phyloP scores from a whole-genome alignment of 37 sponge, comb jelly and placozoan species.

The Dysidea cf. avara region DNA sequence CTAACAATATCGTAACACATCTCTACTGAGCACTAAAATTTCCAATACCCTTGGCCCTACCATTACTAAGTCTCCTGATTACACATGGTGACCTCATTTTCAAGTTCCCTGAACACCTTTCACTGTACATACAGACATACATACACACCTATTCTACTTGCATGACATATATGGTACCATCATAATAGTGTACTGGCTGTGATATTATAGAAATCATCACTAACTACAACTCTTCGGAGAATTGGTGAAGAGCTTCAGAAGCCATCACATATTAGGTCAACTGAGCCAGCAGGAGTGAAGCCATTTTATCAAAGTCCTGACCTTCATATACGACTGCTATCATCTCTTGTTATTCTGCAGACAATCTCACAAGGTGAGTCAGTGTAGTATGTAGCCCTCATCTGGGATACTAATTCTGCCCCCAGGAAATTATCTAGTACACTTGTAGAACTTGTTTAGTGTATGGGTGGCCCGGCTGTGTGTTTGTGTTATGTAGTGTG shows the following conservation, averaged over 20 bases:
- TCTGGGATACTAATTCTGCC: no score
- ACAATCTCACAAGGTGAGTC: conserved; percentile 26
- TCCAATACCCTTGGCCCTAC: no score
- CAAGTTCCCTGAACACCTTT: no score
- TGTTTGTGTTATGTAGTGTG: no score
- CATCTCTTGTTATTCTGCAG: conserved; percentile 1
- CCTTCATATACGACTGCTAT: conserved; percentile 13
- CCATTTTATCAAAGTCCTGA: not conserved
- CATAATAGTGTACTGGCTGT: not conserved
- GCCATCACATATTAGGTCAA: no score
- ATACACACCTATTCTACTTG: not conserved
- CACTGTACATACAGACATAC: conserved; percentile 1
- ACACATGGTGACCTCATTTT: no score
- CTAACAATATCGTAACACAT: no score
- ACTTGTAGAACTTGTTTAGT: no score
- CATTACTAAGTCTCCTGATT: no score
- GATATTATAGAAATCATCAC: not conserved
- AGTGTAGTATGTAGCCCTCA: not conserved
- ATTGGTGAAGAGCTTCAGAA: conserved; percentile 22
- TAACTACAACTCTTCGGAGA: conserved; percentile 18
- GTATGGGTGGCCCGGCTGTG: no score
- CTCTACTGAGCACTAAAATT: no score
- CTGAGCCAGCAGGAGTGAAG: not conserved
- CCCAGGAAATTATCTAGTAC: no score
- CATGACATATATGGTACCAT: not conserved